Conservation (phyloP, 2,888 invertebrate genomes). For the Pantelozetes paolii region DNA sequence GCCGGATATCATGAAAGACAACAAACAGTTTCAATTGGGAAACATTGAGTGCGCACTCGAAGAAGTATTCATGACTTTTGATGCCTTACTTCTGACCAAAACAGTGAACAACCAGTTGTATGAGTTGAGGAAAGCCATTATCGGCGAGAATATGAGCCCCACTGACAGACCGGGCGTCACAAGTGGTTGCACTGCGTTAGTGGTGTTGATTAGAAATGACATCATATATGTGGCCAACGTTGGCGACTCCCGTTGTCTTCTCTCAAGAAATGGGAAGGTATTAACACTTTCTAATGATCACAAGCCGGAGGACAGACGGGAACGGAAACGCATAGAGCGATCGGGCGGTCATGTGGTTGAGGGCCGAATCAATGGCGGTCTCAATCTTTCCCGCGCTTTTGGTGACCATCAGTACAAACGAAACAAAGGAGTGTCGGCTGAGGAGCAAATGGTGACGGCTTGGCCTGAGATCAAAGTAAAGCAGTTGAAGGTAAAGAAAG, state of each 20-base stretch:
- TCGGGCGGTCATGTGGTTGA: conserved; percentile 34
- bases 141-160: not conserved
- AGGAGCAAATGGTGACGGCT: conserved; percentile 31
- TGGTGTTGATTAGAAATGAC: conserved; percentile 12
- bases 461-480: conserved; percentile 34
- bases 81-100: conserved; percentile 56
- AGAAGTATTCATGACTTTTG: conserved; percentile 83
- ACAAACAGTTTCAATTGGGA: conserved; percentile 62
- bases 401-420: conserved; percentile 40
- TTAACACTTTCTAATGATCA: conserved; percentile 32
- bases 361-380: conserved; percentile 34
- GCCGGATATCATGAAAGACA: conserved; percentile 74
- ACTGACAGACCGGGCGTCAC: conserved; percentile 9
- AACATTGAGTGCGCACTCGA: conserved; percentile 70
- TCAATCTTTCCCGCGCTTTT: conserved; percentile 40
- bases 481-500: conserved; percentile 55
- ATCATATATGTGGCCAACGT: conserved; percentile 35
- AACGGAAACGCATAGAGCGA: conserved; percentile 27
- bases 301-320: conserved; percentile 36
- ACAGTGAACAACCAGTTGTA: not conserved
- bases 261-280: conserved; percentile 24
- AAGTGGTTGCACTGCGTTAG: conserved; percentile 37
- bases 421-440: not conserved
- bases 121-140: not conserved
- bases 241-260: conserved; percentile 41